Percentiles rank a stretch among this genome's conserved stretches.
phyloP scores from a whole-genome alignment of 1,140 invertebrate genomes.

The Pteromalus puparum region DNA sequence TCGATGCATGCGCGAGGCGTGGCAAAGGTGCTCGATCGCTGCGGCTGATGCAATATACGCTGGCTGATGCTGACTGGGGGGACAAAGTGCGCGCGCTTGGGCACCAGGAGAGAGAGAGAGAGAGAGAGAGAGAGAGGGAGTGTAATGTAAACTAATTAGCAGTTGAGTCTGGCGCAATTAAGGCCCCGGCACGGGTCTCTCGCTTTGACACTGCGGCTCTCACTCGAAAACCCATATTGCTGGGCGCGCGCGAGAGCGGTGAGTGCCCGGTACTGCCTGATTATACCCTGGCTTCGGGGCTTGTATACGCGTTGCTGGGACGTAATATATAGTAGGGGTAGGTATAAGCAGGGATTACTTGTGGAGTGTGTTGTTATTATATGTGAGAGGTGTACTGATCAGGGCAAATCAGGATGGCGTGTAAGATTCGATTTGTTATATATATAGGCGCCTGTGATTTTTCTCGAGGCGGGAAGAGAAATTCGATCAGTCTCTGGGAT shows the following conservation, averaged over 20 bases:
- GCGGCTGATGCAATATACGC: background rate
- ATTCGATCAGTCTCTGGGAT: too few species aligned
- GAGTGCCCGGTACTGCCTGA: constrained; percentile 22
- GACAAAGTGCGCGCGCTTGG: constrained; percentile 4
- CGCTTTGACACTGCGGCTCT: constrained; percentile 65
- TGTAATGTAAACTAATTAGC: constrained; percentile 76
- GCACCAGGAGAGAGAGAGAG: constrained; percentile 56
- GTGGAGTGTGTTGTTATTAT: too few species aligned
- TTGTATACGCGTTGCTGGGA: too few species aligned
- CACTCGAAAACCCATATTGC: background rate
- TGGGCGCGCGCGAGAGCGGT: background rate
- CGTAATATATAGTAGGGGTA: too few species aligned
- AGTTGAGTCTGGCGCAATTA: constrained; percentile 73
- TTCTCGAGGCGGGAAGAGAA: too few species aligned
- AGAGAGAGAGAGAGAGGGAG: constrained; percentile 56
- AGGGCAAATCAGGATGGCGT: too few species aligned
- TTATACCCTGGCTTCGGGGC: background rate
- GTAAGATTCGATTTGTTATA: too few species aligned
- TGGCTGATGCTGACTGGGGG: background rate
- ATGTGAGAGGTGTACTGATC: background rate
- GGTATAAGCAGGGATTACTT: too few species aligned
- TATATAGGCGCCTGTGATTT: too few species aligned
- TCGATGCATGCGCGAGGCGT: background rate
- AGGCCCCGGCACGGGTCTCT: constrained; percentile 67
- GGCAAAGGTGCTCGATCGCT: background rate